Conservation (phyloP, 1,140 invertebrate species). For the Drosophila lacertosa region DNA sequence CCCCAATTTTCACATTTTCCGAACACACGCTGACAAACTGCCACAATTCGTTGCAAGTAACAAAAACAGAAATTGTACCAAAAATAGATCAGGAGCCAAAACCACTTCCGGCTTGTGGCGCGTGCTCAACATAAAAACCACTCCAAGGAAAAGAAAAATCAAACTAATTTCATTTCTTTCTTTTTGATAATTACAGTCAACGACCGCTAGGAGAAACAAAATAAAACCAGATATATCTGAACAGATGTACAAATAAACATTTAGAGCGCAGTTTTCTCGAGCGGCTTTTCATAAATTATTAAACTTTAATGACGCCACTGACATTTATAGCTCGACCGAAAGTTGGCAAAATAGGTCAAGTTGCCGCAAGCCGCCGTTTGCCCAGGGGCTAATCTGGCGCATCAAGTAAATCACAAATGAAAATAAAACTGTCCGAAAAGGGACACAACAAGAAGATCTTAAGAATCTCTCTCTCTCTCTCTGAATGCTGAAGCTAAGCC, state of each 20-base stretch:
- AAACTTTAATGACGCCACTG: constrained; percentile 77
- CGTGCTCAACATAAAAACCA: constrained; percentile 64
- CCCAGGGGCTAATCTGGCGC: constrained; percentile 49
- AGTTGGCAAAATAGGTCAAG: constrained; percentile 81
- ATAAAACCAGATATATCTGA: constrained; percentile 14
- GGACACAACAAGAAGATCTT: constrained; percentile 54
- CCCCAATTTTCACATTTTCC: constrained; percentile 72
- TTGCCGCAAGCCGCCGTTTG: constrained; percentile 56
- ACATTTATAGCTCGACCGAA: constrained; percentile 67
- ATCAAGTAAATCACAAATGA: constrained; percentile 80
- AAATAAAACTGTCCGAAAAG: constrained; percentile 80
- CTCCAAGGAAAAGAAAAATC: constrained; percentile 56
- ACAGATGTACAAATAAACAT: neutral
- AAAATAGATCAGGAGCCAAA: constrained; percentile 28
- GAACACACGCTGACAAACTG: constrained; percentile 63
- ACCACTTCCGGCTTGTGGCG: constrained; percentile 69
- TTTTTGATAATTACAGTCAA: constrained; percentile 57
- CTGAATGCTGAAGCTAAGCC: constrained; percentile 2
- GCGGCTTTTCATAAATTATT: constrained; percentile 75
- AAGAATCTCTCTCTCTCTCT: too few species aligned
- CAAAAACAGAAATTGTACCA: constrained; percentile 42
- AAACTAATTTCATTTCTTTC: constrained; percentile 55
- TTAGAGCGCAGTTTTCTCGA: constrained; percentile 1
- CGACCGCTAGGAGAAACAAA: constrained; percentile 20
- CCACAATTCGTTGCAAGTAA: constrained; percentile 45